Base-by-base conservation (phyloP, 2,888 invertebrate species). In the Amiota minor region DNA sequence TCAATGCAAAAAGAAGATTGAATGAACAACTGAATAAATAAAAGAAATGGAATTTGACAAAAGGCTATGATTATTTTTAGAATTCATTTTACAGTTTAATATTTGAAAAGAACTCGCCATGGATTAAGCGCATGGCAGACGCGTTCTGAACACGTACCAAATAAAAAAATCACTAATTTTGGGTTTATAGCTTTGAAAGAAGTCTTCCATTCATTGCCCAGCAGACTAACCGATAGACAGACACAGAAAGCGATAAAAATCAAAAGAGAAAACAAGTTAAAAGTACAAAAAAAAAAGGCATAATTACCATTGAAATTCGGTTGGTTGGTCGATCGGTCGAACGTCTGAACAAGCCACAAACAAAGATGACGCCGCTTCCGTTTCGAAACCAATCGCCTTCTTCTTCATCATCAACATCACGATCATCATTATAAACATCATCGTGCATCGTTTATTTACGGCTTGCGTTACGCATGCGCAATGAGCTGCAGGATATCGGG, bases 91-190 rank as follows among this genome's bases (percentile, higher is more conserved):
- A 35, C 6, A 35, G 35, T 35, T 6, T 6, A 35, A 6, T 73
- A 56, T 18, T 55, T 56, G 18, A 18, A 59, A 59, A 59, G 53
- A 23, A 53, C 23, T 69, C 12, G 10, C 23, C 69, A 23, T 61
- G 64, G 45, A 23, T 35, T 35, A 46, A 35, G 74, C 50, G 70
- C 35, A 68, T 71, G 70, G 70, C 67, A 75, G 35, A 35, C 82
- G 84, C 76, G 82, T 82, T 84, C 82, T 80, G 80, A 81, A 84
- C 83, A 83, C 83, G 83, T 83, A 81, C 83, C 82, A 83, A 81
- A 82, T 79, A 75, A 20, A 18, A 18, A 35, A 35, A 35, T 6
- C 35, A 35, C 35, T 35, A 35, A 35, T 35, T 35, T 35, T 35
- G 35, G 35, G 35, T 35, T 35, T 35, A 35, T 35, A 8, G 35